Evolutionary conservation across 1,140 invertebrate genomes (phyloP).

Genomic region (Neelides sp.): DNA sequence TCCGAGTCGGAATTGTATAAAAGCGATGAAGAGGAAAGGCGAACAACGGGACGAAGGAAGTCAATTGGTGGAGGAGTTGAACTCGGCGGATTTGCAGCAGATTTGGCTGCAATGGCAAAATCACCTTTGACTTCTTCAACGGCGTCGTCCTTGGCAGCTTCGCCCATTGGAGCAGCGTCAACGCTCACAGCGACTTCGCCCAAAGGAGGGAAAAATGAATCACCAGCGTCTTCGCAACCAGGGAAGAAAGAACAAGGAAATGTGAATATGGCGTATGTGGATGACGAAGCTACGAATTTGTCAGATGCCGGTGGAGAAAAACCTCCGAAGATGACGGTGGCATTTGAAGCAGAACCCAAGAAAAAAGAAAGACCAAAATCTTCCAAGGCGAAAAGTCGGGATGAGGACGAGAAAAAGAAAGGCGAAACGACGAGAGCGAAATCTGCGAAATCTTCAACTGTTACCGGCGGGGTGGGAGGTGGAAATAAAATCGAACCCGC

Average conservation of each 20-base stretch:
- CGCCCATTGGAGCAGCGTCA: too few relatives aligned
- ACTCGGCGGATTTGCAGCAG: too few relatives aligned
- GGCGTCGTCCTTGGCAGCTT: too few relatives aligned
- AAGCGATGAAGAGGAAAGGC: conserved; percentile 1
- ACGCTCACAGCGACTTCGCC: too few relatives aligned
- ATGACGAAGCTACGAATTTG: conserved; percentile 6
- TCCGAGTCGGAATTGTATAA: conserved; percentile 14
- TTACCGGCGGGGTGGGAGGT: background rate
- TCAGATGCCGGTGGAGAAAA: background rate
- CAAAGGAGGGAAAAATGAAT: too few relatives aligned
- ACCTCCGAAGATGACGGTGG: background rate
- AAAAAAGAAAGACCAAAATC: conserved; percentile 6
- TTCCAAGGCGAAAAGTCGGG: background rate
- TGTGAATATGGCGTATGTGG: too few relatives aligned
- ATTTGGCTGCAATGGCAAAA: too few relatives aligned
- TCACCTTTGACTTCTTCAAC: too few relatives aligned
- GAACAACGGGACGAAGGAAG: background rate
- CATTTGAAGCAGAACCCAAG: background rate
- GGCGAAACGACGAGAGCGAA: background rate
- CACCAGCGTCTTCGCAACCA: too few relatives aligned
- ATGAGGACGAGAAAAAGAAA: conserved; percentile 10
- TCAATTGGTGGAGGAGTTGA: too few relatives aligned
- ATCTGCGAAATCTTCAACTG: conserved; percentile 15
- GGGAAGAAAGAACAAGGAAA: too few relatives aligned
- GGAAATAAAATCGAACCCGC: conserved; percentile 15